phyloP scores from a whole-genome alignment of 2,888 invertebrate species.

The Acronicta leporina region DNA sequence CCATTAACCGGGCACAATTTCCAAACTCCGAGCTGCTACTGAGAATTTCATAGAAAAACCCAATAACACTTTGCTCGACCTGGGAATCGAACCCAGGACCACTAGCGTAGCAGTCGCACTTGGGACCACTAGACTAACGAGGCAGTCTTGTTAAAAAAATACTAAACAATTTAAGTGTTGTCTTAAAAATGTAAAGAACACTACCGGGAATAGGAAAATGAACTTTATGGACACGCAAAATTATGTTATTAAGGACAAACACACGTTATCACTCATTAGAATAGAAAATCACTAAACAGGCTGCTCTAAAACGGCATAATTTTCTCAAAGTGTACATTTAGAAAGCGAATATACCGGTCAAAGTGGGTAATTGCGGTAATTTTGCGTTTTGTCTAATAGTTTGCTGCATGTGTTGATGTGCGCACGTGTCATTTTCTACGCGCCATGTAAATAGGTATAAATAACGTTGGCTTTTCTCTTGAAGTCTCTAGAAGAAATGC shows the following conservation, averaged over 20 bases:
- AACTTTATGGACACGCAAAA: background rate
- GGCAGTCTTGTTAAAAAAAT: too few relatives aligned
- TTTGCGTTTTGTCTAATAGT: conserved; percentile 55
- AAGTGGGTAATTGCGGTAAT: conserved; percentile 56
- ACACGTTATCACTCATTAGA: conserved; percentile 35
- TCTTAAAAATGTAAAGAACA: background rate
- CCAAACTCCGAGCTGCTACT: too few relatives aligned
- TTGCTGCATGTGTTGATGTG: conserved; percentile 46
- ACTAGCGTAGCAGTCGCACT: too few relatives aligned
- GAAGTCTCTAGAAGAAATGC: conserved; percentile 10
- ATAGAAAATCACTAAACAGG: conserved; percentile 51
- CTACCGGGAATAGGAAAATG: background rate
- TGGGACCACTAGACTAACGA: too few relatives aligned
- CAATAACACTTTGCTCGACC: too few relatives aligned
- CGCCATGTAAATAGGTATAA: conserved; percentile 41
- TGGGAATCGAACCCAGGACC: too few relatives aligned
- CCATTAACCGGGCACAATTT: too few relatives aligned
- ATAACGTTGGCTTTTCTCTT: conserved; percentile 42
- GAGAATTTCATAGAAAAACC: too few relatives aligned
- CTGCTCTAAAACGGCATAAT: conserved; percentile 47
- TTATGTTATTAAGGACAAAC: conserved; percentile 4
- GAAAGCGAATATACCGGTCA: conserved; percentile 59
- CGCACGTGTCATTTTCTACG: conserved; percentile 46
- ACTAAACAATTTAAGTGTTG: background rate
- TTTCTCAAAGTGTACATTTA: conserved; percentile 56